Base-by-base conservation (phyloP, 2,113 vertebrate species). In the Actenoides lindsayi region DNA sequence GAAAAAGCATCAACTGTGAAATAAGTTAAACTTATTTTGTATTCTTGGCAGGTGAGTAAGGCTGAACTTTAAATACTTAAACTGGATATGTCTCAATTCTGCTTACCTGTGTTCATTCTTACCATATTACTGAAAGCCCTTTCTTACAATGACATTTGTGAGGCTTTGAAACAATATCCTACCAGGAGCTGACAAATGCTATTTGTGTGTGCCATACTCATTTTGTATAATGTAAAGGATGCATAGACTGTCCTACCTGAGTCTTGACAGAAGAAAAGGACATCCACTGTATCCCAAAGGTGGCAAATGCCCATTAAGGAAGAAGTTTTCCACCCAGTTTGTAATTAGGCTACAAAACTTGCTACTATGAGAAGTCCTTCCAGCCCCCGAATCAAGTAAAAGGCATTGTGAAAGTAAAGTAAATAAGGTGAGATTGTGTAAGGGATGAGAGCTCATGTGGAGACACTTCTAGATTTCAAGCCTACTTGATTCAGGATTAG, bases 1-100 rank as follows among this genome's bases (percentile, higher is more conserved):
- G 16, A 69, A 59, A 57, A 86, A 44, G 5, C 25, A 46, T 57
- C 63, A 53, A 23, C 53, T 44, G 11, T 62, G 62, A 89, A 53
- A 39, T 73, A 86, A 82, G 23, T 82, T 51, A 69, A 75, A 44
- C 16, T 64, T 42, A 42, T 75, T 89, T 93, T 76, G 24, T 77
- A 23, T 65, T 83, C 44, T 54, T 73, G 41, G 15, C 67, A 88
- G 59, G 35, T 69, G 28, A 19, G 14, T 42, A 90, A 76, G 59
- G 30, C 57, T 94, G 37, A 85, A 80, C 21, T 51, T 92, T 44
- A 80, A 83, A 87, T 69, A 41, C 14, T 24, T 24, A 42, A 48
- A 74, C 1, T 48, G 6, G 7, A 19, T 88, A 41, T 13, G 35
- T 73, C 44, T 69, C 53, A 88, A 69, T 62, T 92, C 44, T 94